Percentiles rank a stretch among this genome's conserved stretches.
phyloP scores from a whole-genome alignment of 1,140 invertebrate genomes.

The Aradophagus sp. region DNA sequence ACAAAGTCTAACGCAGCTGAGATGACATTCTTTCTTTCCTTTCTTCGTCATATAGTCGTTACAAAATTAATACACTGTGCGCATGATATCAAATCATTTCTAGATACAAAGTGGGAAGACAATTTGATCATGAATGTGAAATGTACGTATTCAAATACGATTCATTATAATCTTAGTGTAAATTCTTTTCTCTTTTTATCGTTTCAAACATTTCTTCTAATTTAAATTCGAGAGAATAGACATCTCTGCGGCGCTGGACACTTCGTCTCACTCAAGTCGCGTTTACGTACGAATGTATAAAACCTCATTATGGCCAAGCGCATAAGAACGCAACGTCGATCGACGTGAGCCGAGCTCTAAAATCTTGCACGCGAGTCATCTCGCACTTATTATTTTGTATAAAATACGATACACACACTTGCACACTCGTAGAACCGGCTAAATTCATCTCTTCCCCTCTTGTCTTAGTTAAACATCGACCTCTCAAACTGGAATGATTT shows the following conservation, averaged over 20 bases:
- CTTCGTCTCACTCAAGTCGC: conserved; percentile 12
- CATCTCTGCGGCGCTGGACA: conserved; percentile 10
- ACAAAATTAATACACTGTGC: no score
- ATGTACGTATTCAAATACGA: background rate
- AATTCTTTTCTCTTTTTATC: no score
- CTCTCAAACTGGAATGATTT: conserved; percentile 29
- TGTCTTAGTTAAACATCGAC: conserved; percentile 17
- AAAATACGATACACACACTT: conserved; percentile 60
- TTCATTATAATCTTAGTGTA: no score
- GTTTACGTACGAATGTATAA: conserved; percentile 72
- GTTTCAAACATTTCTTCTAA: no score
- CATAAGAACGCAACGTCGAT: conserved; percentile 63
- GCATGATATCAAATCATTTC: no score
- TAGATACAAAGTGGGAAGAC: background rate
- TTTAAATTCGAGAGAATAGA: no score
- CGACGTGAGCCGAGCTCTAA: conserved; percentile 55
- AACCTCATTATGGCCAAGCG: conserved; percentile 67
- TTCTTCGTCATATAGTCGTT: no score
- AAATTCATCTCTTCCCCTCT: no score
- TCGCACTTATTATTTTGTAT: conserved; percentile 43
- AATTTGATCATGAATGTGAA: no score
- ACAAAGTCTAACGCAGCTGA: conserved; percentile 22
- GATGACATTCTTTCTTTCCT: background rate
- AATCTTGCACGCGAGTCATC: conserved; percentile 30
- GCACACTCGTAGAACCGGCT: conserved; percentile 36